Evolutionary conservation across 2,888 invertebrate species (phyloP).

Genomic region (Hydropsyche betteni): DNA sequence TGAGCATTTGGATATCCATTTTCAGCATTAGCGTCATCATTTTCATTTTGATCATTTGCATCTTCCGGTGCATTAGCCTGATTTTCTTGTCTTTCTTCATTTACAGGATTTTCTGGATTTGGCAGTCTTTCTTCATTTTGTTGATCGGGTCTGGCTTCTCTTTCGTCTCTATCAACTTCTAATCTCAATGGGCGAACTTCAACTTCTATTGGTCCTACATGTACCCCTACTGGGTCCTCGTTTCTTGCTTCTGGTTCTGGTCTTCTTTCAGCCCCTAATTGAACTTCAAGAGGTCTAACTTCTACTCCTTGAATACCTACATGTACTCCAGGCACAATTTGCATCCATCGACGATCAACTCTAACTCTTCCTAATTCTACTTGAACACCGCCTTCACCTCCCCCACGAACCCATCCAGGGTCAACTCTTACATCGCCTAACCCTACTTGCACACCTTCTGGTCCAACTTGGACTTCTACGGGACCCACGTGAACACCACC

Average conservation of each 20-base stretch:
- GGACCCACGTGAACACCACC: slow-evolving; percentile 29
- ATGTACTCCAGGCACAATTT: slow-evolving; percentile 28
- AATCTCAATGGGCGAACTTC: slow-evolving; percentile 21
- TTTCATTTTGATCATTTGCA: background rate
- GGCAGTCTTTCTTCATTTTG: background rate
- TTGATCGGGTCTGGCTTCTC: background rate
- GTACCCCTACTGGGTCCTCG: slow-evolving; percentile 9
- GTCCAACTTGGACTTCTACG: slow-evolving; percentile 38
- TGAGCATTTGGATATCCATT: background rate
- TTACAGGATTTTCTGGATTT: slow-evolving; percentile 15
- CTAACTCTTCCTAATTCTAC: slow-evolving; percentile 25
- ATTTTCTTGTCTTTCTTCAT: background rate
- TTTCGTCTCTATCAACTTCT: slow-evolving; percentile 6
- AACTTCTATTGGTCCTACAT: slow-evolving; percentile 28
- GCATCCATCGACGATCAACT: slow-evolving; percentile 36
- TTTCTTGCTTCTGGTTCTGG: background rate
- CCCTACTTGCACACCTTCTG: slow-evolving; percentile 31
- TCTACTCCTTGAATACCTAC: slow-evolving; percentile 30
- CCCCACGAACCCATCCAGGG: background rate
- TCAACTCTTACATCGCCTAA: slow-evolving; percentile 26
- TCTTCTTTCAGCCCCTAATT: slow-evolving; percentile 17
- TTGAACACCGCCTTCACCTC: slow-evolving; percentile 4
- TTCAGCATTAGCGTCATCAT: slow-evolving; percentile 1
- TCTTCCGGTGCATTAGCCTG: background rate
- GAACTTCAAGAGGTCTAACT: slow-evolving; percentile 27